Conservation (phyloP, 2,888 invertebrate genomes). For the Archips crataeganus region DNA sequence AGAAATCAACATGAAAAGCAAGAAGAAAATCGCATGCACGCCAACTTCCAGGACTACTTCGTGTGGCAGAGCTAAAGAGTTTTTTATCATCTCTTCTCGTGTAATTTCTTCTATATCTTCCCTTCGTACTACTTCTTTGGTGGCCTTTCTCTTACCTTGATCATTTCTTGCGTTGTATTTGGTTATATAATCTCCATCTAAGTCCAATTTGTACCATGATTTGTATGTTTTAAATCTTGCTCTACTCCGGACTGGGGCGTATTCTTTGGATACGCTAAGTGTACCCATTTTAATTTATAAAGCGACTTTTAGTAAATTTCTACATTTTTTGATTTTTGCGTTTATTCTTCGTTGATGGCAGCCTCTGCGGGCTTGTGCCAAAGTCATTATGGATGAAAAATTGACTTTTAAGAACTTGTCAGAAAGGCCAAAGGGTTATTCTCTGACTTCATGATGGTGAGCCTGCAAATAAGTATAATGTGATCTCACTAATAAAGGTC, state of each 20-base stretch:
- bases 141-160: not conserved
- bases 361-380: too few species aligned
- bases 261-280: not conserved
- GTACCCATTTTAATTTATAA: not conserved
- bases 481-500: too few species aligned
- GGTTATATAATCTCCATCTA: not conserved
- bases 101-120: not conserved
- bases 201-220: not conserved
- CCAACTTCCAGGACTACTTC: not conserved
- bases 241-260: not conserved
- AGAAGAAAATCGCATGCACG: not conserved
- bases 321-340: not conserved
- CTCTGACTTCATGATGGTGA: too few species aligned
- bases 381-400: too few species aligned
- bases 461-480: too few species aligned
- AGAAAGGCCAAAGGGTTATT: too few species aligned
- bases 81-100: not conserved
- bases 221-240: not conserved
- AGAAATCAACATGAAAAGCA: not conserved
- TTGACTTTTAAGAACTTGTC: too few species aligned
- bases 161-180: not conserved
- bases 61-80: not conserved
- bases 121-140: not conserved
- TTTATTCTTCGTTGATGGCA: too few species aligned
- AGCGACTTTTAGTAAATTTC: not conserved